These are phyloP conservation scores for Coptodon rendalli DNA, from an alignment of 2,113 vertebrate species.

Conservation along the genomic window DNA sequence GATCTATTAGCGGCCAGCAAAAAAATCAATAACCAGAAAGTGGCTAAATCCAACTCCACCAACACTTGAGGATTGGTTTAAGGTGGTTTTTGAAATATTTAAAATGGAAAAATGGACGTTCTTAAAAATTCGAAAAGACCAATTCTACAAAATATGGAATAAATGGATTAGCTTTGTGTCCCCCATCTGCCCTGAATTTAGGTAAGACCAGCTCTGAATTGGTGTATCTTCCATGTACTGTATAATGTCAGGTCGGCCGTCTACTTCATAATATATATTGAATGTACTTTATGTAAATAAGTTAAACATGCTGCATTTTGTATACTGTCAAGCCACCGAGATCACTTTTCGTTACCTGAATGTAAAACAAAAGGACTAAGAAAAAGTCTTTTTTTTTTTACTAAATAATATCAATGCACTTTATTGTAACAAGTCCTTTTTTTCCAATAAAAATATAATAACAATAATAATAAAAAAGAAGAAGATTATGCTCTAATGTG, in stretches of 20 bases:
- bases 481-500: neutral
- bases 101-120: neutral
- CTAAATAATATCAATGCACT: neutral
- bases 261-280: neutral
- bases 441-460: neutral
- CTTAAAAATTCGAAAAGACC: neutral
- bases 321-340: neutral
- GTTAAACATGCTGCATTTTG: neutral
- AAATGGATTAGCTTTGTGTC: neutral
- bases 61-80: neutral
- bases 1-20: accelerated
- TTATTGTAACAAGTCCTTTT: neutral
- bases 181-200: neutral
- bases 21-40: neutral
- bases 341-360: neutral
- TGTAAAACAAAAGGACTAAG: neutral
- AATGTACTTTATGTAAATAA: neutral
- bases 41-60: neutral
- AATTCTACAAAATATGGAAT: neutral
- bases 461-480: neutral
- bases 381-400: neutral
- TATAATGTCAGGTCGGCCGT: neutral
- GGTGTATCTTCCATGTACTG: accelerated
- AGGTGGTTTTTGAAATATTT: neutral
- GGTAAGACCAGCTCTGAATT: neutral